Evolutionary conservation across 2,113 vertebrate species (phyloP).

Genomic region (Cathartes aura): DNA sequence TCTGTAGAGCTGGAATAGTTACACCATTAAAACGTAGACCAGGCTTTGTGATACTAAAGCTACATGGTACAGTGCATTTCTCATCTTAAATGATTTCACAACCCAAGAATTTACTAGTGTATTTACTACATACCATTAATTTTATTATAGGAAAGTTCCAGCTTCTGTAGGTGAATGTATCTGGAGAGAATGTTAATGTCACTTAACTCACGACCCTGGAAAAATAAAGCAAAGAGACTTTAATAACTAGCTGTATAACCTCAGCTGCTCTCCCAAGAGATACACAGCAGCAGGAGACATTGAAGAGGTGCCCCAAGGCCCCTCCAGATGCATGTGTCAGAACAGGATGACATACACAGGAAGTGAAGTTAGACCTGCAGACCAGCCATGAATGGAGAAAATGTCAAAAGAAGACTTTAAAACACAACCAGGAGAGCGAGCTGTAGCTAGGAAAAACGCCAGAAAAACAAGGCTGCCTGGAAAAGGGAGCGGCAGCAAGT

Average conservation of each 20-base stretch:
- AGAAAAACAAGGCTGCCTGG: background rate
- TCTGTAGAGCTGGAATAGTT: background rate
- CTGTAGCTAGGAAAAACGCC: background rate
- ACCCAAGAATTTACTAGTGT: background rate
- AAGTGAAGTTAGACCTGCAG: background rate
- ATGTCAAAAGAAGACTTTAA: background rate
- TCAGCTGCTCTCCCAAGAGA: background rate
- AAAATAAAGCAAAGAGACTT: constrained; percentile 32
- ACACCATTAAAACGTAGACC: background rate
- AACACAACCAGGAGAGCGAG: background rate
- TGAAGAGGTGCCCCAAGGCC: background rate
- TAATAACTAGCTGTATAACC: background rate
- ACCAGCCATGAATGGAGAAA: background rate
- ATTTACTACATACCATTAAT: constrained; percentile 84
- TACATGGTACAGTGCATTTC: background rate
- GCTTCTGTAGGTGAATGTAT: constrained; percentile 87
- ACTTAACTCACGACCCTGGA: constrained; percentile 78
- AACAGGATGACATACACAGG: background rate
- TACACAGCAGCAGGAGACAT: background rate
- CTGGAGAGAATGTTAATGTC: constrained; percentile 83
- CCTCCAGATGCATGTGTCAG: background rate
- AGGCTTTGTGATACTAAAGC: background rate
- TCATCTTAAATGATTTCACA: background rate
- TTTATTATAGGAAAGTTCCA: constrained; percentile 90
- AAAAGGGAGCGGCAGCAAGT: background rate